A percentile compares a stretch with the other conserved stretches of the same genome.
Conservation (phyloP, 2,113 vertebrate species). For the Sinocyclocheilus maitianheensis region DNA sequence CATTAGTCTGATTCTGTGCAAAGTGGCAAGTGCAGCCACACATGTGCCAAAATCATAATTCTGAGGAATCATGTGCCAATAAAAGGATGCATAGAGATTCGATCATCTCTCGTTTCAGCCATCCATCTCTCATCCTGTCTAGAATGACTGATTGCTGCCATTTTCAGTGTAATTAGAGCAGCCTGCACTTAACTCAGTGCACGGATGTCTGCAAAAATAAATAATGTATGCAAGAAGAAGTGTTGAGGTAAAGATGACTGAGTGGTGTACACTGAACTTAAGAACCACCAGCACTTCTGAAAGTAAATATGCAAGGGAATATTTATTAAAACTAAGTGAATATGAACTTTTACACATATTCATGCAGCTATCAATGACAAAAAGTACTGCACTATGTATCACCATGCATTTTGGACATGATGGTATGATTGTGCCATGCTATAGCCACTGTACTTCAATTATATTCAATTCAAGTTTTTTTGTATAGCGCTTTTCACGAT, state of each 20-base stretch:
- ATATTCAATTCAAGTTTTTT: too few species aligned
- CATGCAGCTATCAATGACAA: background rate
- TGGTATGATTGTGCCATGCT: too few species aligned
- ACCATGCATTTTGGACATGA: too few species aligned
- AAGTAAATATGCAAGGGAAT: background rate
- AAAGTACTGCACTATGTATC: background rate
- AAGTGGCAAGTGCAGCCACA: background rate
- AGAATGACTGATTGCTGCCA: background rate
- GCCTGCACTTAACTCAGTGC: conserved; percentile 8
- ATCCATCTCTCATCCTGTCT: background rate
- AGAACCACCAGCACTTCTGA: background rate
- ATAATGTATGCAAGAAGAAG: conserved; percentile 35
- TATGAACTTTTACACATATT: background rate
- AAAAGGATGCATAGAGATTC: background rate
- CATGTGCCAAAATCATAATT: background rate
- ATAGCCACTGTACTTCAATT: too few species aligned
- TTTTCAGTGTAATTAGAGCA: conserved; percentile 30
- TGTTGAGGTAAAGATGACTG: background rate
- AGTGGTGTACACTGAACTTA: background rate
- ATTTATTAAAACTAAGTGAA: background rate
- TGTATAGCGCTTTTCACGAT: too few species aligned
- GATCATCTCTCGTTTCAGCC: background rate
- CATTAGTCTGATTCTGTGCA: background rate
- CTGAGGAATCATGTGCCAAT: background rate
- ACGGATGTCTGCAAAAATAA: conserved; percentile 36